A percentile compares a stretch with the other conserved stretches of the same genome.
These are phyloP conservation scores for Stenoptilia bipunctidactyla DNA, from an alignment of 2,888 invertebrate genomes.

Conservation along the genomic window DNA sequence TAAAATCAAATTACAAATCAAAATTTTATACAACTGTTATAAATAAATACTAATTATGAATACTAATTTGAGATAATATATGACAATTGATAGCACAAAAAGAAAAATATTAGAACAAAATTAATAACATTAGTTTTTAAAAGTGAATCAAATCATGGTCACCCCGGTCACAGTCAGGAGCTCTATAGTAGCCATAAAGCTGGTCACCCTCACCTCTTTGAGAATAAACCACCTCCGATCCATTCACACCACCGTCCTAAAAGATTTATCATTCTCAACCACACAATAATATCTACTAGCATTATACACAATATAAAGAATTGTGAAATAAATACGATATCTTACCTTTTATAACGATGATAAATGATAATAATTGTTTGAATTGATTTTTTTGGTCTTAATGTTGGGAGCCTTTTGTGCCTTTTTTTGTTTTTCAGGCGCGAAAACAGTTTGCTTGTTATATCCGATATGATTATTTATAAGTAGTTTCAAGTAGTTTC, in stretches of 20 bases:
- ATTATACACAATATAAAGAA: neutral
- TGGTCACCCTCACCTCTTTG: conserved; percentile 31
- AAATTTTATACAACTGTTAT: too few species aligned
- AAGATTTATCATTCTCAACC: conserved; percentile 33
- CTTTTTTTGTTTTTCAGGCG: too few species aligned
- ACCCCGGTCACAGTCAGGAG: conserved; percentile 22
- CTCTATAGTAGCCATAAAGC: conserved; percentile 44
- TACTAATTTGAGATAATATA: too few species aligned
- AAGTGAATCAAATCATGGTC: conserved; percentile 16
- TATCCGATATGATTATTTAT: too few species aligned
- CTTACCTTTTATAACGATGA: neutral
- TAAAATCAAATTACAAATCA: too few species aligned
- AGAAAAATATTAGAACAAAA: too few species aligned
- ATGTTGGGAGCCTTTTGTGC: too few species aligned
- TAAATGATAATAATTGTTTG: conserved; percentile 1
- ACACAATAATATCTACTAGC: conserved; percentile 7
- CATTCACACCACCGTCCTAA: conserved; percentile 61
- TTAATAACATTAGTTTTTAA: conserved; percentile 13
- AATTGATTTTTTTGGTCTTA: too few species aligned
- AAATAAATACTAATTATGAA: too few species aligned
- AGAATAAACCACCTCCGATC: conserved; percentile 41
- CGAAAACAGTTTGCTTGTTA: too few species aligned
- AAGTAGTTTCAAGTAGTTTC: too few species aligned
- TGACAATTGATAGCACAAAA: too few species aligned
- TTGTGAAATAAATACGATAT: neutral